Evolutionary conservation across 35 echinoderm and acorn worm genomes (phyloP), one percentile per base, ranked within the genome.

Genomic region (Ophioderma brevispina): DNA sequence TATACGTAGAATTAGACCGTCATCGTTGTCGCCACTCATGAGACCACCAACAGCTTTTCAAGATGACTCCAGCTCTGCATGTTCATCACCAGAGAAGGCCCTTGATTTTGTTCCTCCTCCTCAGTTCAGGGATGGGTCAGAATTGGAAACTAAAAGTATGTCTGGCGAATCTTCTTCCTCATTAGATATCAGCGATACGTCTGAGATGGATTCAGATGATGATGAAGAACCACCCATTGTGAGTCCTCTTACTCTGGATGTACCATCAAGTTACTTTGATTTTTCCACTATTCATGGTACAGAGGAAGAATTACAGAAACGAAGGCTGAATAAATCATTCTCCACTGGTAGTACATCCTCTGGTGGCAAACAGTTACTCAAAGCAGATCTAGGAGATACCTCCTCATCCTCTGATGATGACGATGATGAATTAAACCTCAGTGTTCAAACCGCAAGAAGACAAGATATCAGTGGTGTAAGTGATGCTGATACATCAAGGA

Each of bases 1-100:
- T 70, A 25, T 70, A 13, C 59, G 59, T 25, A 18, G 59, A 70
- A 25, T 6, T 25, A 6, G 59, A 2, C 59, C 59, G 3, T 25
- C 59, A 70, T 25, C 59, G 4, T 70, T 70, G 19, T 10, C 39
- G 13, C 50, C 79, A 10, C 37, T 87, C 13, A 84, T 89, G 80
- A 94, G 92, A 84, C 92, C 92, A 63, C 92, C 92, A 35, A 94
- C 92, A 33, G 86, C 80, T 5, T 94, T 94, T 25, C 76, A 87
- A 89, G 92, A 94, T 85, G 87, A 94, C 39, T 94, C 92, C 1
- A 79, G 36, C 18, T 64, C 46, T 40, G 14, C 56, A 35, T 85
- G 83, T 36, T 85, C 83, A n/a, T 85, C 83, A 35, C 83, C 83
- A 0, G 83, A 85, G 32, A 85, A 85, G 37, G 37, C 40, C 5